phyloP scores from a whole-genome alignment of 2,797 vertebrate species.

The Acestrorhynchus altus region DNA sequence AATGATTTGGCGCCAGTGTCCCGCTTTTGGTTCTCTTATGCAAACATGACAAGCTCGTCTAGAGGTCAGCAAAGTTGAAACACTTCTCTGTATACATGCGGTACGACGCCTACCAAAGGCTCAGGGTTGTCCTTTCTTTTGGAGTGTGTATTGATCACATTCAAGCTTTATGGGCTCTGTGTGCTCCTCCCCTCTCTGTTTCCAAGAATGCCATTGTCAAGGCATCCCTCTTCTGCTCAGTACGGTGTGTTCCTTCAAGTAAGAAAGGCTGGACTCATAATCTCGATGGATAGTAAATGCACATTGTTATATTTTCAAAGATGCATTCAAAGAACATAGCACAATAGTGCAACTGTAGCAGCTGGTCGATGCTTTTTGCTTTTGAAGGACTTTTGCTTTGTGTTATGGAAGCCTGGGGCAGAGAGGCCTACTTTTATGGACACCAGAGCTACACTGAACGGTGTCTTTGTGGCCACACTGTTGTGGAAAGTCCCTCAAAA shows the following conservation, averaged over 20 bases:
- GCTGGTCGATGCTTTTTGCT: slow-evolving; percentile 11
- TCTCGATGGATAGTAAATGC: slow-evolving; percentile 7
- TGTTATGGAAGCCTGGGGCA: background rate
- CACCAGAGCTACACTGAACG: background rate
- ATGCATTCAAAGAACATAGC: slow-evolving; percentile 16
- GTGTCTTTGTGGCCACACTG: background rate
- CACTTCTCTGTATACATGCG: slow-evolving; percentile 16
- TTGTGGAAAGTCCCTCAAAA: background rate
- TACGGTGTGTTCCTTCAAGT: slow-evolving; percentile 20
- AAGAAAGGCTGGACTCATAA: slow-evolving; percentile 12
- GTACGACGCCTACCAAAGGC: slow-evolving; percentile 19
- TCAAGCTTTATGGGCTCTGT: slow-evolving; percentile 11
- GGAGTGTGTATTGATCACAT: slow-evolving; percentile 15
- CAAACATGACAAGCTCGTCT: slow-evolving; percentile 28
- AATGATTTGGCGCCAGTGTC: slow-evolving; percentile 32
- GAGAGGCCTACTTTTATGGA: background rate
- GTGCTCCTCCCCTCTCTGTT: background rate
- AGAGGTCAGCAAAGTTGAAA: slow-evolving; percentile 43
- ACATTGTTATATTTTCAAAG: slow-evolving; percentile 18
- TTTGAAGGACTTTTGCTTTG: slow-evolving; percentile 1
- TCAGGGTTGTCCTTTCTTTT: slow-evolving; percentile 53
- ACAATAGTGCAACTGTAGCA: slow-evolving; percentile 21
- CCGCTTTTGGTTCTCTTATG: slow-evolving; percentile 35
- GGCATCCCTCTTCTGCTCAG: background rate
- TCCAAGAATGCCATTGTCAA: background rate